A percentile compares a stretch with the other conserved stretches of the same genome.
Conservation (phyloP, 2,797 vertebrate species). For the Naso thynnoides region DNA sequence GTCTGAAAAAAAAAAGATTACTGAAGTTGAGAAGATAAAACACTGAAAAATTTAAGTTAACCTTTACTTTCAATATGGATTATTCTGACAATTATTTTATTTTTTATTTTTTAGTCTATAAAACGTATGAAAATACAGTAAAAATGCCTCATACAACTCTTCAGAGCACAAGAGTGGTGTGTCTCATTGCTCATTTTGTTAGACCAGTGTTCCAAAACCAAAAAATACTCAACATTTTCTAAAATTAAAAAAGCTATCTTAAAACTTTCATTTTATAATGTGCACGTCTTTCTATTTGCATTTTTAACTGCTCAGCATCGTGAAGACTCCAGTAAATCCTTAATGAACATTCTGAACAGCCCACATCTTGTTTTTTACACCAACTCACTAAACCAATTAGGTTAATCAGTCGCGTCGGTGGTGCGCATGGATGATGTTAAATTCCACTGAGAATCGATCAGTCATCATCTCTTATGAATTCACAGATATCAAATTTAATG, state of each 20-base stretch:
- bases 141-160: background rate
- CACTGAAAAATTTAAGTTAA: too few species aligned
- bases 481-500: slow-evolving; percentile 67
- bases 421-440: slow-evolving; percentile 44
- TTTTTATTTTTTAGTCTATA: background rate
- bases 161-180: background rate
- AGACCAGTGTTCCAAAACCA: background rate
- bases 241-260: too few species aligned
- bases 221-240: background rate
- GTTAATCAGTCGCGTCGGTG: slow-evolving; percentile 39
- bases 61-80: background rate
- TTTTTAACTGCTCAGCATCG: slow-evolving; percentile 24
- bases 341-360: slow-evolving; percentile 26
- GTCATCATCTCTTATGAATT: slow-evolving; percentile 55
- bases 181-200: background rate
- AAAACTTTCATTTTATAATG: background rate
- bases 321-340: slow-evolving; percentile 14
- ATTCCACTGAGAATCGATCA: slow-evolving; percentile 46
- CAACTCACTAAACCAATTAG: slow-evolving; percentile 50
- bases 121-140: background rate
- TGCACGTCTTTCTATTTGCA: slow-evolving; percentile 7
- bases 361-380: slow-evolving; percentile 38
- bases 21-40: too few species aligned
- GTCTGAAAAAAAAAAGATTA: too few species aligned
- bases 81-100: background rate